A percentile compares a stretch with the other conserved stretches of the same genome.
Conservation (phyloP, 2,113 vertebrate species). For the Electrona antarctica region DNA sequence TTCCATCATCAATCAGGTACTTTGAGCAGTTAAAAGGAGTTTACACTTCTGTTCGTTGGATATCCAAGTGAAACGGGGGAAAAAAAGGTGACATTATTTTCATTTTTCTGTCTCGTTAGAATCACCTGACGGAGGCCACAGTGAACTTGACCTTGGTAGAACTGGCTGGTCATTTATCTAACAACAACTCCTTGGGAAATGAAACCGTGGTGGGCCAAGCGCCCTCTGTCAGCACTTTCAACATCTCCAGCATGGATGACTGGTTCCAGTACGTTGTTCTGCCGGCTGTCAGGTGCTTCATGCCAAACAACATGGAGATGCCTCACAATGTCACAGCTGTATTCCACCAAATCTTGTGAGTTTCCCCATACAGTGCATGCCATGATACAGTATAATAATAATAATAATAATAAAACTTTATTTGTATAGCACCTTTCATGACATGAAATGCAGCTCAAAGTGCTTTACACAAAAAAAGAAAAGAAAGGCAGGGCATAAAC, state of each 20-base stretch:
- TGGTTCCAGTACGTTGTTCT: conserved; percentile 34
- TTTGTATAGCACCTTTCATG: no score
- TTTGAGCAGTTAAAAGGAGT: background rate
- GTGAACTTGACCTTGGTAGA: conserved; percentile 33
- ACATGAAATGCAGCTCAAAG: no score
- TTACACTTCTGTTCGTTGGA: no score
- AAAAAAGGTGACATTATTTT: no score
- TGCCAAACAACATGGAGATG: conserved; percentile 11
- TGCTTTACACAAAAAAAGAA: no score
- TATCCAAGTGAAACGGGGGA: no score
- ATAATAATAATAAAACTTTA: no score
- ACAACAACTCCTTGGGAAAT: conserved; percentile 6
- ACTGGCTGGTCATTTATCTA: conserved; percentile 8
- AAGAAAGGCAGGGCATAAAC: no score
- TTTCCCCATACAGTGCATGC: background rate
- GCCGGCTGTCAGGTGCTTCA: conserved; percentile 16
- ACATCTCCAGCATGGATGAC: background rate
- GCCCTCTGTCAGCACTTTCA: background rate
- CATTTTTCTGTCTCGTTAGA: background rate
- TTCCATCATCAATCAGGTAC: conserved; percentile 4
- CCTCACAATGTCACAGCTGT: background rate
- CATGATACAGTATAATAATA: no score
- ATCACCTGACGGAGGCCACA: conserved; percentile 1
- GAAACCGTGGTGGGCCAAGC: background rate
- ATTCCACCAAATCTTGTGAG: conserved; percentile 38